Evolutionary conservation across 2,888 invertebrate genomes (phyloP), one percentile per base, ranked within the genome.

Genomic region (Smittia aterrima): DNA sequence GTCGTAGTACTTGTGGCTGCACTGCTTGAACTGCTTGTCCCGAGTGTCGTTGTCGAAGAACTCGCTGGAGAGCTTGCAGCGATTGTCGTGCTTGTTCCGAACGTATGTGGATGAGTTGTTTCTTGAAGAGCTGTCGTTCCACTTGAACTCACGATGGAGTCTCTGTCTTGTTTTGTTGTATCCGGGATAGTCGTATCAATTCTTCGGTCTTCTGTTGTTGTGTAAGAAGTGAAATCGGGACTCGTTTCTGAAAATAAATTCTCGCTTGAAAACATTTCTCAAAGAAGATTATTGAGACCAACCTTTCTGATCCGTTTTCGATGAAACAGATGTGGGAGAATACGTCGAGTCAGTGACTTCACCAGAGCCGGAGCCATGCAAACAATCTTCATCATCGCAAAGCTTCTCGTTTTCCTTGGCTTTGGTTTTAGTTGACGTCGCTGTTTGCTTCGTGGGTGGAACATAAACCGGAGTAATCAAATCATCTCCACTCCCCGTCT

Each of bases 381-480:
- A 87, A 78, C 93, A 93, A 79, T 95, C 95, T 80, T 95, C 95
- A 80, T 95, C 95, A 24, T 74, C 74, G 4, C 66, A 74, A 3
- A 22, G 16, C 16, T 74, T 74, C 40, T 74, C 66, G 24, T 27
- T 75, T 77, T 76, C 62, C 47, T 74, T 47, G 7, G 18, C 1
- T 11, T 74, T 74, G 1, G 47, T 11, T 18, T 74, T 74, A 82
- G 79, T 78, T 67, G 81, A 79, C 40, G 84, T 87, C 0, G 90
- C 88, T 9, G 90, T 90, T 13, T 91, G 91, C 78, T 87, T 86
- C 38, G 90, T 90, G 1, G 93, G 91, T 0, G 93, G 93, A 13
- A 94, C 91, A 81, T 94, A 95, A 0, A 96, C 94, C 0, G 96
- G 95, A 0, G 95, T 96, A 77, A 96, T 95, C 74, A 97, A 87